phyloP scores from a whole-genome alignment of 2,797 vertebrate species.

The Perodicticus potto region DNA sequence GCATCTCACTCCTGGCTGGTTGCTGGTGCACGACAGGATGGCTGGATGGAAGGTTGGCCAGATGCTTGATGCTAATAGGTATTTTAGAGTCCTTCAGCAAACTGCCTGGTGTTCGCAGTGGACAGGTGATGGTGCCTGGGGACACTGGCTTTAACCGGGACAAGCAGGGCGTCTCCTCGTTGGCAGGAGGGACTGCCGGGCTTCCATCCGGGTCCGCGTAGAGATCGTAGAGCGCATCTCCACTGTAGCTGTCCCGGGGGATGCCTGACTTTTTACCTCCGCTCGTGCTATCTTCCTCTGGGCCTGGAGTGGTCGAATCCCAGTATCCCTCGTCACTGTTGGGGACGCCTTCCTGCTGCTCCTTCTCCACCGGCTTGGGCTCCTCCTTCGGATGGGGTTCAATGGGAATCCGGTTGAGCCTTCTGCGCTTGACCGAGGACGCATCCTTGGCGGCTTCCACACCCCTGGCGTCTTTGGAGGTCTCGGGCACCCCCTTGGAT shows the following conservation, averaged over 20 bases:
- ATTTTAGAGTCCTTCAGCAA: slow-evolving; percentile 97
- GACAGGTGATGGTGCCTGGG: slow-evolving; percentile 91
- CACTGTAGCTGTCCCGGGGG: slow-evolving; percentile 95
- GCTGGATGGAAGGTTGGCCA: slow-evolving; percentile 91
- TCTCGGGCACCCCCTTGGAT: slow-evolving; percentile 60
- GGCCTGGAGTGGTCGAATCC: slow-evolving; percentile 96
- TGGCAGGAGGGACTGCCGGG: slow-evolving; percentile 84
- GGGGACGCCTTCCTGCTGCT: slow-evolving; percentile 90
- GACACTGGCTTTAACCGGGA: slow-evolving; percentile 92
- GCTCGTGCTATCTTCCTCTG: slow-evolving; percentile 91
- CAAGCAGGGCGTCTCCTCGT: slow-evolving; percentile 87
- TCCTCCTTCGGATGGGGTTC: slow-evolving; percentile 90
- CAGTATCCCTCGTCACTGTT: slow-evolving; percentile 97
- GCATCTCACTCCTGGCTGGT: slow-evolving; percentile 91
- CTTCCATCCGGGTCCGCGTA: slow-evolving; percentile 93
- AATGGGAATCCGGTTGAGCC: slow-evolving; percentile 93
- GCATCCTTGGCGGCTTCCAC: slow-evolving; percentile 83
- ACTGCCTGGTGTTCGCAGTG: slow-evolving; percentile 94
- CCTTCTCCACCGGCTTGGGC: slow-evolving; percentile 89
- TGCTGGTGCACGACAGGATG: slow-evolving; percentile 88
- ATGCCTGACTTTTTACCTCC: slow-evolving; percentile 90
- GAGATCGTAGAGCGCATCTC: slow-evolving; percentile 96
- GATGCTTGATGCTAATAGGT: slow-evolving; percentile 95
- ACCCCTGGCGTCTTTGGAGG: slow-evolving; percentile 79
- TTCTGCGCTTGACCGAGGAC: slow-evolving; percentile 90